phyloP scores from a whole-genome alignment of 2,113 vertebrate species.

The Fulmarus glacialis region DNA sequence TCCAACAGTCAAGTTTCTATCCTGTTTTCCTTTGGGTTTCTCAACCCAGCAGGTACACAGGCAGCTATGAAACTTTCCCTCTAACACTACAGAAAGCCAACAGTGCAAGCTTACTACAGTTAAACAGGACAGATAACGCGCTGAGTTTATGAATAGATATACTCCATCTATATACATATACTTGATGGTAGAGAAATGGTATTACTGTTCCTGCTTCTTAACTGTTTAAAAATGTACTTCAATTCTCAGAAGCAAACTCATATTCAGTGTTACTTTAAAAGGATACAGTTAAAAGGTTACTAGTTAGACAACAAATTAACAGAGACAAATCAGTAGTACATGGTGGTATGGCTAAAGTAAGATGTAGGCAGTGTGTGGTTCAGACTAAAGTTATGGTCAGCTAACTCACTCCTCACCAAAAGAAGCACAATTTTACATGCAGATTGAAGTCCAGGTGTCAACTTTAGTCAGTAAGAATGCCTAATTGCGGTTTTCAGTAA shows the following conservation, averaged over 20 bases:
- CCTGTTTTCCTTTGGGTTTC: neutral
- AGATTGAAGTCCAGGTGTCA: neutral
- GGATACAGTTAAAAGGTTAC: neutral
- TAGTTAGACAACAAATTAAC: neutral
- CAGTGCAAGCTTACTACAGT: neutral
- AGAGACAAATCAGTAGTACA: neutral
- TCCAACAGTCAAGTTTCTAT: neutral
- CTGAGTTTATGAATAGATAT: neutral
- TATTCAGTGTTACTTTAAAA: neutral
- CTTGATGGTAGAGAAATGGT: neutral
- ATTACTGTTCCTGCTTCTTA: neutral
- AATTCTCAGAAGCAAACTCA: neutral
- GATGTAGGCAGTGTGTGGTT: neutral
- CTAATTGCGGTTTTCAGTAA: neutral
- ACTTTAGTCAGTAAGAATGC: neutral
- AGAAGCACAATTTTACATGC: neutral
- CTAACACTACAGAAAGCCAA: neutral
- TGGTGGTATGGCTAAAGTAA: neutral
- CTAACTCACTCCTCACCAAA: neutral
- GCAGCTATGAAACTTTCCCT: neutral
- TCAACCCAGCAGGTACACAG: neutral
- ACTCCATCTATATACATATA: neutral
- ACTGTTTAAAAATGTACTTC: neutral
- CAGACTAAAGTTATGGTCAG: neutral
- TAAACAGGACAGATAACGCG: neutral